Conservation (phyloP, 2,888 invertebrate genomes). For the Dasysyrphus tricinctus region DNA sequence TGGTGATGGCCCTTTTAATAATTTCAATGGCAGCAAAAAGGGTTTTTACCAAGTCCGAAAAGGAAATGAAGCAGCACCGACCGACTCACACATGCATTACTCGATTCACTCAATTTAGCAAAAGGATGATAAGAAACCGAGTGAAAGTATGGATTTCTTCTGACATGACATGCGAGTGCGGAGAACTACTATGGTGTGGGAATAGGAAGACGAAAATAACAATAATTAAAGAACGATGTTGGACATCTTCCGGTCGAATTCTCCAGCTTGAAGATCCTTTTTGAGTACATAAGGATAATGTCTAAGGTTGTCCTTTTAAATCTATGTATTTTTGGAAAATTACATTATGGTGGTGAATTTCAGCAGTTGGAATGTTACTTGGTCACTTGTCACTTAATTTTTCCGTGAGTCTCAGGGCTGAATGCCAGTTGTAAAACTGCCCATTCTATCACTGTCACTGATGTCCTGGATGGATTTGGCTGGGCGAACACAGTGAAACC, state of each 20-base stretch:
- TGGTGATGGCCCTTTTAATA: constrained; percentile 62
- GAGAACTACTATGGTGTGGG: not conserved
- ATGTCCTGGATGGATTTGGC: too few relatives aligned
- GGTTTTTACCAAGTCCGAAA: constrained; percentile 54
- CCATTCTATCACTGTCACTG: too few relatives aligned
- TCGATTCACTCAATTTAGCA: constrained; percentile 54
- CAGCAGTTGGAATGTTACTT: not conserved
- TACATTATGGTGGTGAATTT: constrained; percentile 26
- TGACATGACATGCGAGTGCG: not conserved
- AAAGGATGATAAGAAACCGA: constrained; percentile 26
- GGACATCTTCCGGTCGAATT: constrained; percentile 58
- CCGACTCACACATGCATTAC: constrained; percentile 60
- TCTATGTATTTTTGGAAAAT: constrained; percentile 43
- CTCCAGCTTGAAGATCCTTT: constrained; percentile 46
- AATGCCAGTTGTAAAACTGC: too few relatives aligned
- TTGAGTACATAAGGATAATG: constrained; percentile 29
- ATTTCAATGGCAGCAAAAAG: constrained; percentile 58
- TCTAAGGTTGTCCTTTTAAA: constrained; percentile 22
- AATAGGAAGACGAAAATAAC: constrained; percentile 50
- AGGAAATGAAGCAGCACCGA: constrained; percentile 47
- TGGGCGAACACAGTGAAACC: too few relatives aligned
- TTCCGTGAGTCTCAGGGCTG: too few relatives aligned
- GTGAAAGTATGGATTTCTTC: constrained; percentile 11
- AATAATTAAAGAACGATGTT: constrained; percentile 69
- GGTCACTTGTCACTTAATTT: too few relatives aligned